Evolutionary conservation across 1,140 invertebrate genomes (phyloP), one percentile per base, ranked within the genome.

Genomic region (Drosophila sucinea): DNA sequence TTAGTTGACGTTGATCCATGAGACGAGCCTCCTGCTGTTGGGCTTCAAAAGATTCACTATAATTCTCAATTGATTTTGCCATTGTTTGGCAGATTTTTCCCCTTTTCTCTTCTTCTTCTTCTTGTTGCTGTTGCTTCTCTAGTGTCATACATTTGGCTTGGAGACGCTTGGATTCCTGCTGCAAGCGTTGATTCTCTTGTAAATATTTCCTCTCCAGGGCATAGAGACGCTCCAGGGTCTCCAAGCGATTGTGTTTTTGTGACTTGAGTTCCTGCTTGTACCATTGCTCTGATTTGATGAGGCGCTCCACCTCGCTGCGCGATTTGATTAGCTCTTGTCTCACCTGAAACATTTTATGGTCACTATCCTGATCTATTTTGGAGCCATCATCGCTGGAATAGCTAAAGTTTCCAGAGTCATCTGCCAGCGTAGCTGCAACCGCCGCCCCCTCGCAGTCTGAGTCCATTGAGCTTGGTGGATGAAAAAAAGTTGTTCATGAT

Each of bases 221-320:
- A 63, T 91, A 91, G 8, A 91, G 67, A 2, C 89, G 82, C 57
- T 91, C 90, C 2, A 91, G 54, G 0, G 90, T 90, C 40, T 90
- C 87, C n/a, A 91, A 67, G 0, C 85, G 78, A 29, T 61, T 84
- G 17, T 73, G 70, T 35, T 91, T 91, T 54, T 91, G 90, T 4
- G 72, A 56, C 35, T 87, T 77, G 0, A 91, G 63, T 51, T 91
- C 90, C 30, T 91, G 81, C 33, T 91, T 91, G 51, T 91, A 91
- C 90, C 90, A 91, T 57, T 85, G 82, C 30, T 91, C 90, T 4
- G 90, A 91, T 30, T 91, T 91, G 11, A 74, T 78, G 0, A 91
- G 73, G 1, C 90, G 79, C 51, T 91, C 89, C 32, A 91, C 54
- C 62, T 91, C 89, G 27, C 82, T 91, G 17, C 85, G 84, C 4